phyloP scores from a whole-genome alignment of 2,113 vertebrate species.

The Lethenteron reissneri region DNA sequence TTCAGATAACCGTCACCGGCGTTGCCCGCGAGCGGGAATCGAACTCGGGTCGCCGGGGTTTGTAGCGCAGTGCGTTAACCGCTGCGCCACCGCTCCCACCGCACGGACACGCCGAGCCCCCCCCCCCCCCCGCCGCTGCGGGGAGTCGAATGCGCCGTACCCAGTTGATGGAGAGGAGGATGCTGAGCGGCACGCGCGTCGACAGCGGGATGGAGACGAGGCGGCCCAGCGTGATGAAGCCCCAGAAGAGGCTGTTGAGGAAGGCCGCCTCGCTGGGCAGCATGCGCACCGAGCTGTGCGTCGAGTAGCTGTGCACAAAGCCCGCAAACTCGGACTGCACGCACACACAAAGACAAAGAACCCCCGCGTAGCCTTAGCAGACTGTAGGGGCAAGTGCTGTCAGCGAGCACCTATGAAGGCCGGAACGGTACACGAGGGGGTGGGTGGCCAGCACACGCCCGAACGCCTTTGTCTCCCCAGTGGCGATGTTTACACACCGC shows the following conservation, averaged over 20 bases:
- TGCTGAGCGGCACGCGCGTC: constrained; percentile 32
- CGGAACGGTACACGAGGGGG: too few species aligned
- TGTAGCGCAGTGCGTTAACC: neutral
- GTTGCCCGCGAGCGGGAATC: too few species aligned
- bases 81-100: neutral
- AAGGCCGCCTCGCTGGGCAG: constrained; percentile 40
- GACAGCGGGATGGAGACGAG: constrained; percentile 58
- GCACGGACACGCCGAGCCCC: neutral
- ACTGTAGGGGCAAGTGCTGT: too few species aligned
- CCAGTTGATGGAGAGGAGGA: constrained; percentile 51
- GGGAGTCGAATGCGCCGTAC: constrained; percentile 19
- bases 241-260: constrained; percentile 66
- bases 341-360: neutral
- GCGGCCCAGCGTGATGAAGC: constrained; percentile 53
- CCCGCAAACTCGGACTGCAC: constrained; percentile 58
- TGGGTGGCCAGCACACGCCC: too few species aligned
- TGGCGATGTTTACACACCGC: too few species aligned
- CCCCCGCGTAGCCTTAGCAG: neutral
- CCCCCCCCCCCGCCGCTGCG: neutral
- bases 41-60: too few species aligned
- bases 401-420: too few species aligned
- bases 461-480: too few species aligned
- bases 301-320: constrained; percentile 68
- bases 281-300: constrained; percentile 35
- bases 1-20: too few species aligned